A percentile compares a stretch with the other conserved stretches of the same genome.
These are phyloP conservation scores for Siniperca scherzeri DNA, from an alignment of 2,797 vertebrate genomes.

Conservation along the genomic window DNA sequence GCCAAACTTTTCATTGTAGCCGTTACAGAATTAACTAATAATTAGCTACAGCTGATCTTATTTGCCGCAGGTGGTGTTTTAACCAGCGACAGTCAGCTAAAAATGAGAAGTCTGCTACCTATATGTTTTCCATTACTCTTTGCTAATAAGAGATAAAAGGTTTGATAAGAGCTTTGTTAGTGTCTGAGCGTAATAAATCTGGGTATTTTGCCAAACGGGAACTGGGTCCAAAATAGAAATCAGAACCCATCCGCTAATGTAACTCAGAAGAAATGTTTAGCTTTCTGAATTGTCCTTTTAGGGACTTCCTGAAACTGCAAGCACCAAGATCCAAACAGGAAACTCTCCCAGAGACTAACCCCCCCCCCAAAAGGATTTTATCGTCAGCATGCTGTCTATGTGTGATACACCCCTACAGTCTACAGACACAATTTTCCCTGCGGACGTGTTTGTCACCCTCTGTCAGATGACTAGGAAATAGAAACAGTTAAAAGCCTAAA, in stretches of 20 bases:
- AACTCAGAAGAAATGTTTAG: conserved; percentile 29
- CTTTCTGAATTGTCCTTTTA: conserved; percentile 43
- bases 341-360: conserved; percentile 35
- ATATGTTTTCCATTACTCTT: no score
- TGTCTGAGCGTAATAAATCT: no score
- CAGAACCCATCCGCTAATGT: conserved; percentile 16
- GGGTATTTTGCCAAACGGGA: background rate
- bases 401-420: background rate
- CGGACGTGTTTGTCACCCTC: background rate
- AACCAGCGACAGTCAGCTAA: no score
- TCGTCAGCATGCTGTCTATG: conserved; percentile 12
- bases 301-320: conserved; percentile 54
- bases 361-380: conserved; percentile 20
- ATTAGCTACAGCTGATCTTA: no score
- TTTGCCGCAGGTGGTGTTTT: no score
- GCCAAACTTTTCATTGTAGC: no score
- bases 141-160: no score
- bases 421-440: conserved; percentile 20
- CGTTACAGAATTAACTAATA: no score
- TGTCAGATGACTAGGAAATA: conserved; percentile 20
- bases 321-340: conserved; percentile 56
- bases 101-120: no score
- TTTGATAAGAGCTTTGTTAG: no score
- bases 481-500: background rate
- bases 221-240: conserved; percentile 2